phyloP scores from a whole-genome alignment of 2,113 vertebrate species.

The Equus przewalskii region DNA sequence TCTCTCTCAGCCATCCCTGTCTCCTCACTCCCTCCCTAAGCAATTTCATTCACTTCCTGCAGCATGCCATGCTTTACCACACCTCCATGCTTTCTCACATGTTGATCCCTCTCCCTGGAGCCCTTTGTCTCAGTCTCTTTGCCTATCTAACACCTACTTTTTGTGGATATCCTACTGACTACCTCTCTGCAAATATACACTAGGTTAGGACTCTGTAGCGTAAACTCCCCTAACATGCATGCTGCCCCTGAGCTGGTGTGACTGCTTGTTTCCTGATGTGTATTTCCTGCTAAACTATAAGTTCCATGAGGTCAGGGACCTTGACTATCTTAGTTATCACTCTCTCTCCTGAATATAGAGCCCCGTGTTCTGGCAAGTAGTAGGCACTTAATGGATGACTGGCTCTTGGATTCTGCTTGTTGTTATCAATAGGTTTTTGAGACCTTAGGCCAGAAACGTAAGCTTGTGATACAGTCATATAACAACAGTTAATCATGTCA shows the following conservation, averaged over 20 bases:
- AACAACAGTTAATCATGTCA: conserved; percentile 19
- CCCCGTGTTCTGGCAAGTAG: neutral
- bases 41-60: neutral
- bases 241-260: neutral
- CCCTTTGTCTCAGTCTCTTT: neutral
- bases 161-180: neutral
- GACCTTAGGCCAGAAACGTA: conserved; percentile 19
- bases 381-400: neutral
- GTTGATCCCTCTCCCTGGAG: neutral
- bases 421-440: conserved; percentile 16
- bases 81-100: neutral
- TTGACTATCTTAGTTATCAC: neutral
- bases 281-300: conserved; percentile 35
- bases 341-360: neutral
- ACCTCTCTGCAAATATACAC: neutral
- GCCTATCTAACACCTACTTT: neutral
- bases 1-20: neutral
- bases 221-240: neutral
- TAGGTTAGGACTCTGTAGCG: neutral
- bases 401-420: conserved; percentile 11
- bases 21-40: neutral
- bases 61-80: neutral
- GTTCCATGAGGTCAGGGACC: neutral
- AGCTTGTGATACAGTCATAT: neutral
- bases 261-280: neutral